Evolutionary conservation across 37 sponge, comb jelly and placozoan genomes (phyloP).

Genomic region (Beroe ovata): DNA sequence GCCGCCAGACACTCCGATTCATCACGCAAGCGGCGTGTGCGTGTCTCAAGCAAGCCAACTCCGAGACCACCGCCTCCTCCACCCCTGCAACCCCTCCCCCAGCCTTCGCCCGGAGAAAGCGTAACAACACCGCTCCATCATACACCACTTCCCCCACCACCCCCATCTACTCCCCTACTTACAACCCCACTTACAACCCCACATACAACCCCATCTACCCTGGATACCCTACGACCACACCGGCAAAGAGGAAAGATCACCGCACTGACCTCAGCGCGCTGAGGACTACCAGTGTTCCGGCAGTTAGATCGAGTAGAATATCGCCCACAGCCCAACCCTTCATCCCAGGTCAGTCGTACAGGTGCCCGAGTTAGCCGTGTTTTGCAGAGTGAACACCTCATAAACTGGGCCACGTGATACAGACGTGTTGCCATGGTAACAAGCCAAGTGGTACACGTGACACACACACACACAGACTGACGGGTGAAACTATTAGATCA

Average conservation of each 20-base stretch:
- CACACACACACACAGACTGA: neutral
- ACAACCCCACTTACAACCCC: neutral
- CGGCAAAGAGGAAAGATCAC: slow-evolving; percentile 1
- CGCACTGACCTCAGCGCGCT: neutral
- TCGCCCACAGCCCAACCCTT: slow-evolving; percentile 48
- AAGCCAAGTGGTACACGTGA: neutral
- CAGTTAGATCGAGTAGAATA: neutral
- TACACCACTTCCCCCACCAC: neutral
- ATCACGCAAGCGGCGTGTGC: slow-evolving; percentile 64
- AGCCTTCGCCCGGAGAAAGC: neutral
- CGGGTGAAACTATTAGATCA: neutral
- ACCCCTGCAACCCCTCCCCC: neutral
- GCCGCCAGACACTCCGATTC: slow-evolving; percentile 62
- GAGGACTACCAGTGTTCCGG: neutral
- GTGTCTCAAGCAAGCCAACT: slow-evolving; percentile 56
- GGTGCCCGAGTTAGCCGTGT: slow-evolving; percentile 45
- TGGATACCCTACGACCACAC: too few relatives aligned
- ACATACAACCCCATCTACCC: neutral
- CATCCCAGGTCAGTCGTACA: slow-evolving; percentile 38
- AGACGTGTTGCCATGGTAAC: neutral
- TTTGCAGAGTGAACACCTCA: neutral
- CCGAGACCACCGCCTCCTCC: neutral
- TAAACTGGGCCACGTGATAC: neutral
- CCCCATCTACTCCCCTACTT: too few relatives aligned
- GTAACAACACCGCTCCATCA: neutral